Percentiles rank a stretch among this genome's conserved stretches.
Conservation (phyloP, 2,113 vertebrate species). For the Holacanthus passer region DNA sequence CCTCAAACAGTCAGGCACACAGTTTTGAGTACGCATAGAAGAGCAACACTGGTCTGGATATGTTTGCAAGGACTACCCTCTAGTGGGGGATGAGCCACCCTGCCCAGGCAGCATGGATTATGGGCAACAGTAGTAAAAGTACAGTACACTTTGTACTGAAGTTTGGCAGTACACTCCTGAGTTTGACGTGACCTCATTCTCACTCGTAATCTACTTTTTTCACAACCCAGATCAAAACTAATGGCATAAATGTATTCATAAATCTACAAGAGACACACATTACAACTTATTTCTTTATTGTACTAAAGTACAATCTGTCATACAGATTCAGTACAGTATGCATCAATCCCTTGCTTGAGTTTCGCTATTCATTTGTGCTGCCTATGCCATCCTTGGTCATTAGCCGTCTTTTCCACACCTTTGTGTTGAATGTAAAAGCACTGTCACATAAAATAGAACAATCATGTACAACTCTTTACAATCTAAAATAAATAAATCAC, state of each 20-base stretch:
- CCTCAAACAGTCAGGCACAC: conserved; percentile 7
- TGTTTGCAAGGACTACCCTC: conserved; percentile 66
- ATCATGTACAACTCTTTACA: conserved; percentile 52
- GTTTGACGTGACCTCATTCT: neutral
- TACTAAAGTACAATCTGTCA: conserved; percentile 70
- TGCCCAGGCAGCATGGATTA: neutral
- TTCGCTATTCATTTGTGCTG: conserved; percentile 44
- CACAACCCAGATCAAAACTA: neutral
- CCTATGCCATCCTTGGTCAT: conserved; percentile 54
- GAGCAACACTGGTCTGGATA: neutral
- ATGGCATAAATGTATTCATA: neutral
- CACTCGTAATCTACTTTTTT: neutral
- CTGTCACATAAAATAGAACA: conserved; percentile 58
- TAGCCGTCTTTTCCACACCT: conserved; percentile 23
- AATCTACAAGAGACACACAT: conserved; percentile 23
- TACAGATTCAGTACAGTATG: conserved; percentile 67
- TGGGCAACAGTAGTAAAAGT: neutral
- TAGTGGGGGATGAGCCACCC: conserved; percentile 61
- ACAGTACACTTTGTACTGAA: too few relatives aligned
- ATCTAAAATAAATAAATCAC: conserved; percentile 77
- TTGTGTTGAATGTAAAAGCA: conserved; percentile 57
- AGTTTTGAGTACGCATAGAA: neutral
- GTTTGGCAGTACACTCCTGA: too few relatives aligned
- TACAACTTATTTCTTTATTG: conserved; percentile 71
- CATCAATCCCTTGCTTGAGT: conserved; percentile 68